Evolutionary conservation across 2,888 invertebrate genomes (phyloP).

Genomic region (Ischnura elegans): DNA sequence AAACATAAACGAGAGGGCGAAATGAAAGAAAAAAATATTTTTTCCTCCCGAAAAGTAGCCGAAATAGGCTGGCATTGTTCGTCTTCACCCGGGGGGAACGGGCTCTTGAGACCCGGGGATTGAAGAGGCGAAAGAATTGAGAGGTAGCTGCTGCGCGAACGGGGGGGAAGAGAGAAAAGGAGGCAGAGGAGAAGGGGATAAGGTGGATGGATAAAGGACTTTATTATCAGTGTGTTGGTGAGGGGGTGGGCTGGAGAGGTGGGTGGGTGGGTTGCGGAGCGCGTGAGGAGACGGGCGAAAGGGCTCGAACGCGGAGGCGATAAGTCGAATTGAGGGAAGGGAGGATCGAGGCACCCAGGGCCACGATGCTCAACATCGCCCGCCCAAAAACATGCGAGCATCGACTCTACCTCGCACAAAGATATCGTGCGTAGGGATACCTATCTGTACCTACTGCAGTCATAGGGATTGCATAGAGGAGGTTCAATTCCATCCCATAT

Average conservation of each 20-base stretch:
- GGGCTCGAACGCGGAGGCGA: too few species aligned
- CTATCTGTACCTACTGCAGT: too few species aligned
- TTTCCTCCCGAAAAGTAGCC: conserved; percentile 20
- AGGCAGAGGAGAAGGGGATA: background rate
- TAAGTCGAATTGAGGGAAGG: background rate
- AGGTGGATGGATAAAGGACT: conserved; percentile 30
- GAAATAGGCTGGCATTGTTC: conserved; percentile 21
- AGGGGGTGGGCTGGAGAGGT: background rate
- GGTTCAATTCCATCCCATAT: too few species aligned
- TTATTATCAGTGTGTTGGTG: conserved; percentile 2
- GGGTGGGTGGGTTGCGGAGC: background rate
- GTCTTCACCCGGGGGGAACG: conserved; percentile 21
- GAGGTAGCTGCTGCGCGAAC: background rate
- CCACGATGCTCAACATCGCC: too few species aligned
- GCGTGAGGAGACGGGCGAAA: background rate
- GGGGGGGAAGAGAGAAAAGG: background rate
- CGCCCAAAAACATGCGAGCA: too few species aligned
- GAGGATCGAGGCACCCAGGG: background rate
- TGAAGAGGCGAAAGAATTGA: conserved; percentile 19
- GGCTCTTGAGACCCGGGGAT: background rate
- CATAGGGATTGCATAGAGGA: too few species aligned
- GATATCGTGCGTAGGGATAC: too few species aligned
- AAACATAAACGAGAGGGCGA: background rate
- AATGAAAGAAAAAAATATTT: background rate
- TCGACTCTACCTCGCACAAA: too few species aligned